Evolutionary conservation across 2,113 vertebrate genomes (phyloP).

Genomic region (Anas platyrhynchos): DNA sequence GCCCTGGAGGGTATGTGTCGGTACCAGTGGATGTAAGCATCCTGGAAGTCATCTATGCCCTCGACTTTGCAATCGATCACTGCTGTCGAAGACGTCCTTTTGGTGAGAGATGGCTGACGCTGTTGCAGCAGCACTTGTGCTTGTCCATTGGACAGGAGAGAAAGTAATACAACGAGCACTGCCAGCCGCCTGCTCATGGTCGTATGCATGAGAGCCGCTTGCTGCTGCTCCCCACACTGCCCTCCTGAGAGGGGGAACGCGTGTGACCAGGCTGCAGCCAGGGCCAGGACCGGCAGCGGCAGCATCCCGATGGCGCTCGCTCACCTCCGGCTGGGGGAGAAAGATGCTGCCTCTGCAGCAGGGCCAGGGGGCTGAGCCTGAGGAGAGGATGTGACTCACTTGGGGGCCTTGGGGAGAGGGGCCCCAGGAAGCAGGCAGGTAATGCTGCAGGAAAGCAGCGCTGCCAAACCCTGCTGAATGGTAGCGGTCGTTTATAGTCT

Average conservation of each 20-base stretch:
- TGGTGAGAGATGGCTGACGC: neutral
- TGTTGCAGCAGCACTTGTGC: neutral
- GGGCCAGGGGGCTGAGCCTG: neutral
- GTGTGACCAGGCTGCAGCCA: neutral
- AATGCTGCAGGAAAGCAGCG: neutral
- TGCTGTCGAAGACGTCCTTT: neutral
- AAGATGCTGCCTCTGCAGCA: neutral
- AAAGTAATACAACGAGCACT: neutral
- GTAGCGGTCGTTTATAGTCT: neutral
- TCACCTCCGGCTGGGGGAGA: neutral
- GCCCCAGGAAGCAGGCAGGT: neutral
- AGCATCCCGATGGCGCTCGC: neutral
- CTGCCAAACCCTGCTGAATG: neutral
- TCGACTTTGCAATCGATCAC: neutral
- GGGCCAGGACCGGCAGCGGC: neutral
- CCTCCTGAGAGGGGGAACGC: neutral
- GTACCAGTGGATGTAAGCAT: conserved; percentile 17
- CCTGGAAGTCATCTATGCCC: neutral
- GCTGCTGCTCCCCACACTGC: neutral
- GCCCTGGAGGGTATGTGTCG: neutral
- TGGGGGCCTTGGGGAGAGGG: neutral
- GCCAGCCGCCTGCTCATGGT: neutral
- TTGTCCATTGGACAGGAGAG: neutral
- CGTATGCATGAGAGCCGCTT: no score
- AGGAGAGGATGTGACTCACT: neutral